A percentile compares a stretch with the other conserved stretches of the same genome.
Conservation (phyloP, 2,888 invertebrate genomes). For the Ctena decussata region DNA sequence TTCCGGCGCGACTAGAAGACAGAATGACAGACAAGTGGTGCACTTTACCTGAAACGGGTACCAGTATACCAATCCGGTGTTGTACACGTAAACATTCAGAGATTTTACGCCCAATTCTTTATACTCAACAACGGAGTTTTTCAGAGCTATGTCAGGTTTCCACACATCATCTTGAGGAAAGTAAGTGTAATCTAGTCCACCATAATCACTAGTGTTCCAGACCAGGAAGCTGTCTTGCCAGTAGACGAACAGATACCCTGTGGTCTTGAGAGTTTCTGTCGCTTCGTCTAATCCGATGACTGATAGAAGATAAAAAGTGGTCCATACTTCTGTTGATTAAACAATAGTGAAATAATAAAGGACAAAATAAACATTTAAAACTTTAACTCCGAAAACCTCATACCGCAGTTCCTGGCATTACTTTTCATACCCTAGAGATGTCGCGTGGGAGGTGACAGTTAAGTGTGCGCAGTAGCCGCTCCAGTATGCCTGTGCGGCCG, state of each 20-base stretch:
- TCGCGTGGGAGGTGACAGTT: no score
- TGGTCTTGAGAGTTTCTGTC: neutral
- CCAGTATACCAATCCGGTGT: slow-evolving; percentile 37
- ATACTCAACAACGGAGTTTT: slow-evolving; percentile 48
- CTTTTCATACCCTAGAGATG: no score
- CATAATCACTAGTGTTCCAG: neutral
- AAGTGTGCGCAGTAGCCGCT: no score
- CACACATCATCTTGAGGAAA: slow-evolving; percentile 49
- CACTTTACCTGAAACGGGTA: slow-evolving; percentile 44
- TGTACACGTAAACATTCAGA: slow-evolving; percentile 30
- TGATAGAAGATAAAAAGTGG: neutral
- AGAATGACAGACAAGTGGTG: no score
- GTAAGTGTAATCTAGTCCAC: neutral
- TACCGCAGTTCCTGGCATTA: no score
- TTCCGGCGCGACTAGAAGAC: no score
- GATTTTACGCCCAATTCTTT: slow-evolving; percentile 38
- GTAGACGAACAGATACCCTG: neutral
- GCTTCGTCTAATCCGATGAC: neutral
- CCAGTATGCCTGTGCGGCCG: no score
- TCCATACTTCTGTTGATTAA: neutral
- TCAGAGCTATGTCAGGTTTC: slow-evolving; percentile 57
- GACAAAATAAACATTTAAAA: no score
- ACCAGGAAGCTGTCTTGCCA: neutral
- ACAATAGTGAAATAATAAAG: no score
- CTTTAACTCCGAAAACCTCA: no score